A percentile compares a stretch with the other conserved stretches of the same genome.
Conservation (phyloP, 2,113 vertebrate species). For the Stegostoma tigrinum region DNA sequence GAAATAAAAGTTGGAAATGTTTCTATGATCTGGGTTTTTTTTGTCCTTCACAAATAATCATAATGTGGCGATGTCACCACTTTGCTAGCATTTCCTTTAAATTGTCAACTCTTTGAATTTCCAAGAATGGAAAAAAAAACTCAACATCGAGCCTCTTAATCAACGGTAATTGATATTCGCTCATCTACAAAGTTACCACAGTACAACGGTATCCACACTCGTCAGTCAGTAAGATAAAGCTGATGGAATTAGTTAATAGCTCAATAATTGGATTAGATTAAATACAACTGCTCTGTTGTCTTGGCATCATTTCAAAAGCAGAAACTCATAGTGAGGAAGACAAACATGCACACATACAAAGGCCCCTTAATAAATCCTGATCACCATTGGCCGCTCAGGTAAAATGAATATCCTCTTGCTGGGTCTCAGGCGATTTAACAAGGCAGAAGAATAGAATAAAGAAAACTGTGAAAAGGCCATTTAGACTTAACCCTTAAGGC, state of each 20-base stretch:
- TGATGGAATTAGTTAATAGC: not conserved
- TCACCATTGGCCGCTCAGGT: not conserved
- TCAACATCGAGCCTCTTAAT: not conserved
- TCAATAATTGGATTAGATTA: not conserved
- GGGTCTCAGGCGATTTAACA: too few relatives aligned
- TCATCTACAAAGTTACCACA: not conserved
- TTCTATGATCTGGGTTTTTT: not conserved
- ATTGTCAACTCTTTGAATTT: not conserved
- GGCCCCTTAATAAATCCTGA: not conserved
- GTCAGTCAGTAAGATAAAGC: not conserved
- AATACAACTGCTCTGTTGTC: not conserved
- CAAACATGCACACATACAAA: not conserved
- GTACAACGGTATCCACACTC: not conserved
- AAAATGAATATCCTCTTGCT: not conserved
- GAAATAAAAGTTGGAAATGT: not conserved
- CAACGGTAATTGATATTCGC: not conserved
- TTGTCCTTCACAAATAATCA: not conserved
- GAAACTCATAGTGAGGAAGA: not conserved
- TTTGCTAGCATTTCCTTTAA: not conserved
- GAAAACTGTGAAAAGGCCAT: not conserved
- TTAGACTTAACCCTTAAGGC: not conserved
- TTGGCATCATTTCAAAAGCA: not conserved
- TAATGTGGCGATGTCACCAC: not conserved
- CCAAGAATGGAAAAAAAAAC: not conserved
- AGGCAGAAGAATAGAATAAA: not conserved